phyloP scores from a whole-genome alignment of 2,797 vertebrate genomes.

The Myotis vivesi region DNA sequence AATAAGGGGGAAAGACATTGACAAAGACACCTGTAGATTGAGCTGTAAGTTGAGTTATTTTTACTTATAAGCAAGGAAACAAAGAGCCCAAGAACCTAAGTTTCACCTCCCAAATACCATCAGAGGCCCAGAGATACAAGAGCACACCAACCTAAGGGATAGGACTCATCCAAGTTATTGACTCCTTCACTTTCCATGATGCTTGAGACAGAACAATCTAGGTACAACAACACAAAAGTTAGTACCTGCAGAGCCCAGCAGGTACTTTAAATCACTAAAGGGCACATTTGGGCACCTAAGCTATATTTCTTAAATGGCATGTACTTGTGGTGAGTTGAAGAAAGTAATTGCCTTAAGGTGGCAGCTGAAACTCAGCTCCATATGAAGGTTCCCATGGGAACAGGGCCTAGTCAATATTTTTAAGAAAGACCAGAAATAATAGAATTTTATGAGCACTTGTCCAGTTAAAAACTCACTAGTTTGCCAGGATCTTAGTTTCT shows the following conservation, averaged over 20 bases:
- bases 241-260: not conserved
- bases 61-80: not conserved
- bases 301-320: not conserved
- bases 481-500: conserved; percentile 27
- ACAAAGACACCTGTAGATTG: not conserved
- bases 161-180: not conserved
- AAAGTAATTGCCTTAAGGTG: conserved; percentile 23
- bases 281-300: not conserved
- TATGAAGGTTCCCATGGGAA: conserved; percentile 10
- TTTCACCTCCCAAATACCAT: not conserved
- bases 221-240: not conserved
- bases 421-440: conserved; percentile 34
- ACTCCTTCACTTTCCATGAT: not conserved
- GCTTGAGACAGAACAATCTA: not conserved
- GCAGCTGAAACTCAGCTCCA: not conserved
- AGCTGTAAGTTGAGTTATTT: not conserved
- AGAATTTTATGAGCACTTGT: conserved; percentile 1
- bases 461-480: conserved; percentile 46
- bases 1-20: not conserved
- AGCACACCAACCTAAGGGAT: not conserved
- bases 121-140: not conserved
- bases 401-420: conserved; percentile 7
- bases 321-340: not conserved
- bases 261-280: conserved; percentile 14
- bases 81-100: not conserved